These are phyloP conservation scores for Ranitomeya imitator DNA, from an alignment of 2,113 vertebrate genomes.

Conservation along the genomic window DNA sequence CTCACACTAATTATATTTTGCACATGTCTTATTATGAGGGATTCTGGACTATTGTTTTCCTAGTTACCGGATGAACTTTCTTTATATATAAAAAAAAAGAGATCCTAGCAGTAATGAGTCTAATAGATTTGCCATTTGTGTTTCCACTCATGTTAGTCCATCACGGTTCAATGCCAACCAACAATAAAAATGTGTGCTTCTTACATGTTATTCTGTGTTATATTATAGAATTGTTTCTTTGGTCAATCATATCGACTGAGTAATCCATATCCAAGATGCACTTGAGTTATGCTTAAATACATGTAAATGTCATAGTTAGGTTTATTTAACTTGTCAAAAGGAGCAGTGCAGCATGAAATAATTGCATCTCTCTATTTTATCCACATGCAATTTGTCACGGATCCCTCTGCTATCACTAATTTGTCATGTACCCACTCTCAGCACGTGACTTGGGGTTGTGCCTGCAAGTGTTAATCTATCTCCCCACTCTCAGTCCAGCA, in stretches of 20 bases:
- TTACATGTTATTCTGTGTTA: neutral
- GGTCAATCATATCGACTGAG: neutral
- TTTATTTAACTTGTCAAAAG: neutral
- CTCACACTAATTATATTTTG: neutral
- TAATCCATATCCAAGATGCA: slow-evolving; percentile 1
- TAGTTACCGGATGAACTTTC: neutral
- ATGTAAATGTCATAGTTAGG: neutral
- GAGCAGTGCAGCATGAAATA: neutral
- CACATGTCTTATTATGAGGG: neutral
- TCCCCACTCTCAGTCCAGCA: too few species aligned
- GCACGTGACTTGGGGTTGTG: too few species aligned
- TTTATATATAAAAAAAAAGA: neutral
- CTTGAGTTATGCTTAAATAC: neutral
- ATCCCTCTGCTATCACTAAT: too few species aligned
- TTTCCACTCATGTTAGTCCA: neutral
- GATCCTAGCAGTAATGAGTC: neutral
- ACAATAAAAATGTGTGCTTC: neutral
- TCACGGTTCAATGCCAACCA: neutral
- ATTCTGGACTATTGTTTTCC: neutral
- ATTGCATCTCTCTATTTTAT: neutral
- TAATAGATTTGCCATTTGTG: neutral
- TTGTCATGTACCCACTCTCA: too few species aligned
- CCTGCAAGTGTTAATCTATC: too few species aligned
- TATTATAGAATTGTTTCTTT: neutral
- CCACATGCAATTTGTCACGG: neutral